Evolutionary conservation across 2,888 invertebrate species (phyloP).

Genomic region (Zaprionus obscuricornis): DNA sequence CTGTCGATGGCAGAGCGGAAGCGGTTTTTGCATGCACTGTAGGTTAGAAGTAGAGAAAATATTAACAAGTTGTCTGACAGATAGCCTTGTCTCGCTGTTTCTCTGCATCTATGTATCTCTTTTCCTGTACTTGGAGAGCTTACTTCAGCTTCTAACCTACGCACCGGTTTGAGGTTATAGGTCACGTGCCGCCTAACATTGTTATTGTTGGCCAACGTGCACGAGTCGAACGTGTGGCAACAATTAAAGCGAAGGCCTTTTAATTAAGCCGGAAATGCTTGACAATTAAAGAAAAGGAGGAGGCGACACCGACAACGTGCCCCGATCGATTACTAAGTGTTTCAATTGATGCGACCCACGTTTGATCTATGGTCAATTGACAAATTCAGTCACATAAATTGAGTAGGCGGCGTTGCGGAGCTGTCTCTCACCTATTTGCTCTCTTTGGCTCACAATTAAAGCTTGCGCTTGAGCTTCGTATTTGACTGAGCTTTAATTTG

Average conservation of each 20-base stretch:
- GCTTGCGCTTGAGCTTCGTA: conserved; percentile 38
- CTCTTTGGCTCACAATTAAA: conserved; percentile 19
- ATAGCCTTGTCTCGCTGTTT: not conserved
- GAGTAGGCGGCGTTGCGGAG: conserved; percentile 33
- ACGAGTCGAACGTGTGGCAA: conserved; percentile 66
- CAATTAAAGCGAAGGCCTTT: conserved; percentile 63
- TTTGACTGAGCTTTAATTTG: no score
- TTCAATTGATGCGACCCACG: conserved; percentile 65
- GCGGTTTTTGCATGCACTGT: conserved; percentile 39
- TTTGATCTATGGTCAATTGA: conserved; percentile 45
- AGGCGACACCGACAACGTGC: not conserved
- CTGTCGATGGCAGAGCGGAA: conserved; percentile 52
- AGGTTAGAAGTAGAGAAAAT: not conserved
- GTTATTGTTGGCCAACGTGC: conserved; percentile 62
- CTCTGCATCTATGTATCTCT: not conserved
- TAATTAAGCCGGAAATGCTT: conserved; percentile 68
- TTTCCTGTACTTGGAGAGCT: conserved; percentile 14
- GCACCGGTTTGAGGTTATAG: conserved; percentile 47
- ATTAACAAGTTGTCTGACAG: conserved; percentile 47
- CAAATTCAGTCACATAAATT: conserved; percentile 28
- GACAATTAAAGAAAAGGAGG: conserved; percentile 36
- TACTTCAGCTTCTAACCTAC: conserved; percentile 29
- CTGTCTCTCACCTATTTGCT: not conserved
- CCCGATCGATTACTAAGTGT: conserved; percentile 61
- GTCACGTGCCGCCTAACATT: conserved; percentile 51